A percentile compares a stretch with the other conserved stretches of the same genome.
Conservation (phyloP, 2,113 vertebrate genomes). For the Romanogobio albipinnatus region DNA sequence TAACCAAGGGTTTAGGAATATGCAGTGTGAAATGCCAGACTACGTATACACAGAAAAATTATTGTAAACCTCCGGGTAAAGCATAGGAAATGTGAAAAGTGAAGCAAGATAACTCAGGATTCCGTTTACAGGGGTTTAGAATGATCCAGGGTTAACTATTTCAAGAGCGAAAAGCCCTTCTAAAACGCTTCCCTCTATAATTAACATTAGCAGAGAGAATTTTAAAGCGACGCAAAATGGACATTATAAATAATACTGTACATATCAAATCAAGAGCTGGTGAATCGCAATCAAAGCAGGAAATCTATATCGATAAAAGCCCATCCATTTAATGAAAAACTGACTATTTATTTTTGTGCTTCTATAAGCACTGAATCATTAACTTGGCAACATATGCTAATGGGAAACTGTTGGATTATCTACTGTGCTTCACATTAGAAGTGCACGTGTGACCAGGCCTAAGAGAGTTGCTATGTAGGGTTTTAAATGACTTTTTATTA, state of each 20-base stretch:
- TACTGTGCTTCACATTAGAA: not conserved
- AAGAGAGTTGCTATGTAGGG: not conserved
- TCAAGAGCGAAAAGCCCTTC: not conserved
- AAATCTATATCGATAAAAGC: no score
- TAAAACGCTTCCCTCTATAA: not conserved
- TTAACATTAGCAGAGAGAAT: not conserved
- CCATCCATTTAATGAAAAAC: not conserved
- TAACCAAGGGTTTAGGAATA: no score
- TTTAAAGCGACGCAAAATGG: not conserved
- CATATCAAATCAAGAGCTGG: no score
- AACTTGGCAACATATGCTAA: not conserved
- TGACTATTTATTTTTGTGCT: not conserved
- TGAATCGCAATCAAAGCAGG: no score
- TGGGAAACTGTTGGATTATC: not conserved
- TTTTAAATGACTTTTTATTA: not conserved
- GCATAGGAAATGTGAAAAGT: no score
- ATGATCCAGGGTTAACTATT: not conserved
- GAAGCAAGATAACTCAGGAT: no score
- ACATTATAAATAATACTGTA: no score
- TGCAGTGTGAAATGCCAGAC: no score
- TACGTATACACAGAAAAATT: no score
- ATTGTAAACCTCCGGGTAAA: no score
- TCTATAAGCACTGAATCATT: not conserved
- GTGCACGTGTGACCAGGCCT: not conserved
- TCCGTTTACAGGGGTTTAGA: no score